Evolutionary conservation across 2,797 vertebrate genomes (phyloP).

Genomic region (Neoniphon sammara): DNA sequence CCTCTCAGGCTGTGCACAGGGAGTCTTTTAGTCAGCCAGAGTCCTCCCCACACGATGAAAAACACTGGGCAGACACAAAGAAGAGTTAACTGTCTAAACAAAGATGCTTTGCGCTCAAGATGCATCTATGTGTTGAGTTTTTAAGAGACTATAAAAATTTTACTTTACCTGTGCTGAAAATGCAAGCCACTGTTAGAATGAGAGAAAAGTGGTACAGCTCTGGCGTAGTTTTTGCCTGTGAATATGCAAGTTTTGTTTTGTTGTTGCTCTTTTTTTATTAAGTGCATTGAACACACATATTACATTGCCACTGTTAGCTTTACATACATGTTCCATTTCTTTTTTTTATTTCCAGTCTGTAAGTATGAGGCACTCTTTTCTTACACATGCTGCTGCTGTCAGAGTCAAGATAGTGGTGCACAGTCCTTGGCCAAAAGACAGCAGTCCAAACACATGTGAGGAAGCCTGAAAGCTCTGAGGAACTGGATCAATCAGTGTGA

Average conservation of each 20-base stretch:
- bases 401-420: slow-evolving; percentile 81
- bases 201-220: slow-evolving; percentile 83
- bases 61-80: slow-evolving; percentile 72
- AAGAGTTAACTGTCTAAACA: slow-evolving; percentile 30
- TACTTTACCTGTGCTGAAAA: slow-evolving; percentile 79
- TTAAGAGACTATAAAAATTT: neutral
- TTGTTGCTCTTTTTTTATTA: neutral
- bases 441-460: slow-evolving; percentile 80
- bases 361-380: slow-evolving; percentile 24
- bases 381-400: slow-evolving; percentile 83
- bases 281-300: neutral
- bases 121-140: neutral
- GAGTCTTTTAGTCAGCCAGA: slow-evolving; percentile 71
- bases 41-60: slow-evolving; percentile 74
- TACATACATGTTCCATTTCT: neutral
- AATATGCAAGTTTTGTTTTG: slow-evolving; percentile 8
- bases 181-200: slow-evolving; percentile 69
- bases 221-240: slow-evolving; percentile 80
- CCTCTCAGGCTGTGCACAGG: slow-evolving; percentile 46
- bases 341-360: neutral
- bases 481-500: slow-evolving; percentile 79
- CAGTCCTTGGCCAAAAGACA: slow-evolving; percentile 83
- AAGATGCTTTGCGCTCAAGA: neutral
- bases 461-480: slow-evolving; percentile 75
- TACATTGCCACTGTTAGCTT: too few species aligned